Conservation (phyloP, 2,113 vertebrate genomes). For the Halcyon senegalensis region DNA sequence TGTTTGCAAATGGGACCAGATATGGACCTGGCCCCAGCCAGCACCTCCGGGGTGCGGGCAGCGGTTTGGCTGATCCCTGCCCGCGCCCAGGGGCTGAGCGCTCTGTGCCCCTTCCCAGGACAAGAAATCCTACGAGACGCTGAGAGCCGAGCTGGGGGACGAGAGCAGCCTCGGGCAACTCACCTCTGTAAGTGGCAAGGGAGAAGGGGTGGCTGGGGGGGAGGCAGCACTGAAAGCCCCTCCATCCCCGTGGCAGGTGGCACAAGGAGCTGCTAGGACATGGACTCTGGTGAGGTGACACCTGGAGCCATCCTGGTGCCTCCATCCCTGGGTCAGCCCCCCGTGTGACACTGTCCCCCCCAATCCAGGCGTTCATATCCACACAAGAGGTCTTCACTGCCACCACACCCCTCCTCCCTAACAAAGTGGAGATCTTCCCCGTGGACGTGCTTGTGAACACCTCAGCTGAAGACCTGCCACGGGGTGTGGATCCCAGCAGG, state of each 20-base stretch:
- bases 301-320: background rate
- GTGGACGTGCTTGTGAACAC: slow-evolving; percentile 77
- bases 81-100: fast-evolving
- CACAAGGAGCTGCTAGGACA: background rate
- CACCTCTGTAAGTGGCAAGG: slow-evolving; percentile 67
- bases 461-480: slow-evolving; percentile 71
- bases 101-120: slow-evolving; percentile 61
- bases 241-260: background rate
- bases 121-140: slow-evolving; percentile 78
- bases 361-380: slow-evolving; percentile 62
- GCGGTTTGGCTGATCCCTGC: background rate
- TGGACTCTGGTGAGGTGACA: background rate
- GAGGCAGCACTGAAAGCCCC: background rate
- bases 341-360: background rate
- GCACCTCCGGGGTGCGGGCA: fast-evolving
- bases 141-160: slow-evolving; percentile 78
- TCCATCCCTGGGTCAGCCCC: background rate
- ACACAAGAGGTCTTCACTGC: slow-evolving; percentile 58
- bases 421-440: slow-evolving; percentile 70
- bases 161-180: slow-evolving; percentile 64
- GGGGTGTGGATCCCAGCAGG: slow-evolving; percentile 79
- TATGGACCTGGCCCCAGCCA: background rate
- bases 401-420: slow-evolving; percentile 29
- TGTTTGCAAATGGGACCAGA: background rate
- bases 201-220: background rate